A percentile compares a stretch with the other conserved stretches of the same genome.
phyloP scores from a whole-genome alignment of 2,113 vertebrate species.

The Ancistrus triradiatus region DNA sequence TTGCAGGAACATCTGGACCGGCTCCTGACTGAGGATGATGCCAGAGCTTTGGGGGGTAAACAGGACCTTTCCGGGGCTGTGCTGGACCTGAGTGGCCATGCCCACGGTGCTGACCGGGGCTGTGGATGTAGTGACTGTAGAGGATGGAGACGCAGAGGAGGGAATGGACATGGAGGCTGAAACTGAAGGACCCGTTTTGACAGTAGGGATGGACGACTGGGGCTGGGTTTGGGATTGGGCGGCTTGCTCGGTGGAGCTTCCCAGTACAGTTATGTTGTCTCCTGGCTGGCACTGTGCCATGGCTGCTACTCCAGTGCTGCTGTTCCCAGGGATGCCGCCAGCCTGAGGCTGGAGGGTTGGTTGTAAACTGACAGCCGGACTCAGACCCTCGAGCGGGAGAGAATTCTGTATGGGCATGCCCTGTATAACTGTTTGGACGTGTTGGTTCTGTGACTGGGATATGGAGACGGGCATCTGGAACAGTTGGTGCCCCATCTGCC shows the following conservation, averaged over 20 bases:
- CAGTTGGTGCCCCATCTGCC: constrained; percentile 82
- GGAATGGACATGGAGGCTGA: constrained; percentile 52
- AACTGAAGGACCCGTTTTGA: constrained; percentile 61
- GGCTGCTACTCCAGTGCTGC: constrained; percentile 57
- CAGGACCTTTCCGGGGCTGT: constrained; percentile 86
- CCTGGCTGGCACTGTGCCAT: constrained; percentile 62
- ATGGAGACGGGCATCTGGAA: constrained; percentile 92
- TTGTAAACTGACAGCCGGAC: constrained; percentile 77
- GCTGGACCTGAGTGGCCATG: constrained; percentile 66
- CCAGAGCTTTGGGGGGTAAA: constrained; percentile 76
- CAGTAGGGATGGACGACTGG: constrained; percentile 72
- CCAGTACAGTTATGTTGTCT: constrained; percentile 63
- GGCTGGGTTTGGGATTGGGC: constrained; percentile 54
- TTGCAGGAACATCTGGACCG: constrained; percentile 91
- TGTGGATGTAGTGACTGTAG: constrained; percentile 60
- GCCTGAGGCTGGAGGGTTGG: constrained; percentile 64
- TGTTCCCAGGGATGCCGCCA: constrained; percentile 60
- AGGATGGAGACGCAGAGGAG: constrained; percentile 66
- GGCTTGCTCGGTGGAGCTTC: constrained; percentile 63
- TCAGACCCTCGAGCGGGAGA: constrained; percentile 78
- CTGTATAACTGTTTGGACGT: constrained; percentile 81
- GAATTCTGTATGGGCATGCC: constrained; percentile 85
- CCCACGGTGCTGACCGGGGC: constrained; percentile 64
- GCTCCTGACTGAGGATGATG: constrained; percentile 83
- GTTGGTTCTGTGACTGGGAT: constrained; percentile 77